Evolutionary conservation across 2,888 invertebrate genomes (phyloP).

Genomic region (Drosophila peninsularis): DNA sequence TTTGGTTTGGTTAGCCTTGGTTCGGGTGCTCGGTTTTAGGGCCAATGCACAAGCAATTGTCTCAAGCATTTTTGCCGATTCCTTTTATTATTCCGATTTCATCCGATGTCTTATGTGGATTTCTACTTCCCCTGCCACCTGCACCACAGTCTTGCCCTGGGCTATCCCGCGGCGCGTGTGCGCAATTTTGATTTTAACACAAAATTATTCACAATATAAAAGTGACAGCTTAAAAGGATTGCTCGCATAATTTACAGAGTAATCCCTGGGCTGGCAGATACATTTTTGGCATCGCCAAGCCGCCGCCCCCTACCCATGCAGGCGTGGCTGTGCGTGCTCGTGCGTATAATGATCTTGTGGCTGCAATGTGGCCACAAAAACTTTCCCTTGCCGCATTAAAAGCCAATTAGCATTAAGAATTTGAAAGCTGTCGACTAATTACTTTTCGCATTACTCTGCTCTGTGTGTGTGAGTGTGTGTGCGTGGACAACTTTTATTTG

Average conservation of each 20-base stretch:
- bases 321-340: constrained; percentile 33
- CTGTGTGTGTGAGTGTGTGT: not conserved
- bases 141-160: not conserved
- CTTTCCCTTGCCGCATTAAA: constrained; percentile 60
- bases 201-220: constrained; percentile 71
- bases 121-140: not conserved
- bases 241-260: constrained; percentile 62
- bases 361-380: constrained; percentile 54
- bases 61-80: constrained; percentile 48
- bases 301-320: fast-evolving
- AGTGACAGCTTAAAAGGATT: constrained; percentile 77
- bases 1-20: constrained; percentile 11
- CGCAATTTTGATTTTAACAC: constrained; percentile 72
- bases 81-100: constrained; percentile 8
- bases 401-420: constrained; percentile 70
- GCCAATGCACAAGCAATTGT: constrained; percentile 68
- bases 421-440: constrained; percentile 61
- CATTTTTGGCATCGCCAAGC: not conserved
- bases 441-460: constrained; percentile 48
- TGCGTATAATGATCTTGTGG: constrained; percentile 63
- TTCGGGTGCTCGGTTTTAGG: constrained; percentile 5
- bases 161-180: constrained; percentile 53
- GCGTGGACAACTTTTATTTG: constrained; percentile 35
- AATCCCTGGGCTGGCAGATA: constrained; percentile 33
- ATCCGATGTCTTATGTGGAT: not conserved